Evolutionary conservation across 92 coral and sea anemone genomes (phyloP).

Genomic region (Muricea muricata): DNA sequence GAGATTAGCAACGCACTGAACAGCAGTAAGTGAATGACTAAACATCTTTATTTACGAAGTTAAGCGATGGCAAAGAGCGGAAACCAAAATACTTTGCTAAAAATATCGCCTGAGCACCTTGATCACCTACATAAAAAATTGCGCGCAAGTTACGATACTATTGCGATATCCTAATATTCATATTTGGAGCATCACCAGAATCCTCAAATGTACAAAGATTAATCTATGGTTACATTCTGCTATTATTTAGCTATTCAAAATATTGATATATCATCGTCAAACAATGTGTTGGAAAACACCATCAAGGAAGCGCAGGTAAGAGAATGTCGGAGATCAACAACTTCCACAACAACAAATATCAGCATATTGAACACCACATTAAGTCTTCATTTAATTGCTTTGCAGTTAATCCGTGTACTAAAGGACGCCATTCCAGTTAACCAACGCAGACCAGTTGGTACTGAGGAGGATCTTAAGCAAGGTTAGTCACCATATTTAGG

Average conservation of each 20-base stretch:
- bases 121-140: too few relatives aligned
- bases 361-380: too few relatives aligned
- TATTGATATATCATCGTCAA: not conserved
- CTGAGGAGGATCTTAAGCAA: slow-evolving; percentile 16
- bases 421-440: slow-evolving; percentile 37
- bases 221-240: not conserved
- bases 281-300: not conserved
- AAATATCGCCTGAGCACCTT: too few relatives aligned
- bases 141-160: too few relatives aligned
- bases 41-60: not conserved
- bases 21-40: not conserved
- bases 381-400: too few relatives aligned
- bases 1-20: slow-evolving; percentile 4
- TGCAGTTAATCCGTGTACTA: slow-evolving; percentile 20
- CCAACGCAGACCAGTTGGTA: slow-evolving; percentile 18
- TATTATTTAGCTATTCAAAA: slow-evolving; percentile 5
- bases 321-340: too few relatives aligned
- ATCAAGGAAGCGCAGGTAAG: slow-evolving; percentile 20
- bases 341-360: not conserved
- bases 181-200: too few relatives aligned
- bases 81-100: too few relatives aligned
- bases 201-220: too few relatives aligned
- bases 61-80: not conserved
- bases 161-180: too few relatives aligned
- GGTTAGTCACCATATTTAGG: too few relatives aligned